Base-by-base conservation (phyloP, 2,888 invertebrate species). In the Cerastis leucographa region DNA sequence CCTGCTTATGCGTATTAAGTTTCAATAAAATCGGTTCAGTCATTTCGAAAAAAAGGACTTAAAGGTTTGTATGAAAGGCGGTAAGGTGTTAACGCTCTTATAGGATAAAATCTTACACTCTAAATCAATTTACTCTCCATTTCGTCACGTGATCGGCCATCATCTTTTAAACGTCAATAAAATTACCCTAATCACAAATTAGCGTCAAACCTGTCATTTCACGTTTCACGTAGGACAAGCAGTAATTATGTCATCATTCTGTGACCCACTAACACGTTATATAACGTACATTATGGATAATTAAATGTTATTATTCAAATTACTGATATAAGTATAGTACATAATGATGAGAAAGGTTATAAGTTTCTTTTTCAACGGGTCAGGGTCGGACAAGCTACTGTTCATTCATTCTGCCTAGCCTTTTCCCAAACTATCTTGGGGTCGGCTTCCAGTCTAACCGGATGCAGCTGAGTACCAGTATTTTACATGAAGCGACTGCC, bases 291-390 rank as follows among this genome's bases (percentile, higher is more conserved):
- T 77, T 73, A 82, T 64, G 68, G 35, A 44, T 74, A 72, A 81
- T 87, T 85, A 78, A 64, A 73, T 75, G 44, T 74, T 65, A 73
- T 78, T 66, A 75, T 68, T 77, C 19, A 64, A 69, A 73, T 81
- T 70, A 73, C 69, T 73, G 66, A 51, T 49, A 51, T 54, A 66
- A 84, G 35, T 80, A 35, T 54, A 54, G 54, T 35, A 46, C 11
- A 44, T 76, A 49, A 76, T 74, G 29, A 59, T 49, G 67, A 62
- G 25, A 9, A 8, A 67, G 29, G 67, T 51, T 64, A 44, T 14
- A 62, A 54, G 67, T 80, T 83, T 78, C 40, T 78, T 83, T 83
- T 66, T 40, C 77, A 59, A 49, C 51, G 29, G 84, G 51, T 78
- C 84, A 78, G 14, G 84, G 65, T 70, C 22, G 54, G 2, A 14